A percentile compares a stretch with the other conserved stretches of the same genome.
phyloP scores from a whole-genome alignment of 2,888 invertebrate genomes.

The Pasiphila rectangulata region DNA sequence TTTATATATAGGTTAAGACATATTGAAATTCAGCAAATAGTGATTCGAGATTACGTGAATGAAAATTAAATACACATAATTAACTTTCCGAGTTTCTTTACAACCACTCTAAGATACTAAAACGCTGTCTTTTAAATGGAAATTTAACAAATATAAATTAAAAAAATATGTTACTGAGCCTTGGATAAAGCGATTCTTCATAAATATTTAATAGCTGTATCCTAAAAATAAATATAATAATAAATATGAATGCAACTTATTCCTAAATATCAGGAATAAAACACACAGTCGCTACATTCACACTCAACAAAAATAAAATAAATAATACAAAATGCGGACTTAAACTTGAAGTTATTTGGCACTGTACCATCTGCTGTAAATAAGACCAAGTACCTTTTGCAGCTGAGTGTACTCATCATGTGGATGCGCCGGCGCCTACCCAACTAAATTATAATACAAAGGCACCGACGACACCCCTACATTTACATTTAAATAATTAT shows the following conservation, averaged over 20 bases:
- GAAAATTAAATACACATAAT: constrained; percentile 29
- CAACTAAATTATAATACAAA: constrained; percentile 72
- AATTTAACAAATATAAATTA: constrained; percentile 51
- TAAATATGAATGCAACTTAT: constrained; percentile 80
- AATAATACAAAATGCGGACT: constrained; percentile 71
- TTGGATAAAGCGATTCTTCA: constrained; percentile 65
- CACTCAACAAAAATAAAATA: constrained; percentile 66
- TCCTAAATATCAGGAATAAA: constrained; percentile 81
- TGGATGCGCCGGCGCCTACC: constrained; percentile 43
- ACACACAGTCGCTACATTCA: constrained; percentile 79
- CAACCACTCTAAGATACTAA: constrained; percentile 63
- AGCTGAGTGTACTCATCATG: constrained; percentile 42
- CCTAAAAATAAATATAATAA: constrained; percentile 76
- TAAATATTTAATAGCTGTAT: constrained; percentile 57
- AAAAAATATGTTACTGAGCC: constrained; percentile 72
- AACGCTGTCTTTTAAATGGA: constrained; percentile 65
- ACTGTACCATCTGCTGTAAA: constrained; percentile 70
- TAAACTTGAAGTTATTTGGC: constrained; percentile 79
- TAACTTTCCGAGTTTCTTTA: constrained; percentile 28
- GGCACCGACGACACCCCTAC: constrained; percentile 44
- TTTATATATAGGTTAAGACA: background rate
- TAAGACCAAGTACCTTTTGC: constrained; percentile 53
- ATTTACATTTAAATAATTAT: constrained; percentile 63
- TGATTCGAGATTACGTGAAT: constrained; percentile 14
- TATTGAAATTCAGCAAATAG: background rate